phyloP scores from a whole-genome alignment of 1,140 invertebrate genomes.

The Tetramorium simillimum region DNA sequence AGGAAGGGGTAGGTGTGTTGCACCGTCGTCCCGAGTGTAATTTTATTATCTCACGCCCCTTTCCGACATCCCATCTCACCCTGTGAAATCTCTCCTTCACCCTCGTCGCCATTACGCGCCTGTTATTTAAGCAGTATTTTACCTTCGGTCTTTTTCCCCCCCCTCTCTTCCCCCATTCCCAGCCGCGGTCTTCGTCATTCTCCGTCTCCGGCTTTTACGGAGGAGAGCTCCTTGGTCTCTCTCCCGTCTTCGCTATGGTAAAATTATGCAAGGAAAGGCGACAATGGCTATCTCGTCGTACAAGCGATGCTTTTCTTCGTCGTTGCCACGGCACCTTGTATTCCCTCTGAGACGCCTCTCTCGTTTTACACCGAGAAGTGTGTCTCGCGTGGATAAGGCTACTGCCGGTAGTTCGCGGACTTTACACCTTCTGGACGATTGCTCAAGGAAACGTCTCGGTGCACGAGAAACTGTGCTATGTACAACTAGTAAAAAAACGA shows the following conservation, averaged over 20 bases:
- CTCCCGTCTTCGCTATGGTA: conserved; percentile 57
- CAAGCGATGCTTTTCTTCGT: conserved; percentile 42
- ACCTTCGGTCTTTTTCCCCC: conserved; percentile 66
- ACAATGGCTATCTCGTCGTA: conserved; percentile 76
- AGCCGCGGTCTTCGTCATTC: conserved; percentile 5
- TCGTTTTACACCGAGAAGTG: conserved; percentile 35
- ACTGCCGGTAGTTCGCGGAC: conserved; percentile 23
- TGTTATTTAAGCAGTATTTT: conserved; percentile 77
- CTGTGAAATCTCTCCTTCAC: conserved; percentile 22
- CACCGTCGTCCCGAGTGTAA: conserved; percentile 71
- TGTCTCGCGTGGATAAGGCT: conserved; percentile 53
- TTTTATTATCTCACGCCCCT: conserved; percentile 77
- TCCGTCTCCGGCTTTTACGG: conserved; percentile 36
- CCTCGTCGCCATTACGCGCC: conserved; percentile 49
- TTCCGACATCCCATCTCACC: conserved; percentile 14
- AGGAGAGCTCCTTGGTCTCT: conserved; percentile 15
- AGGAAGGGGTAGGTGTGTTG: conserved; percentile 7
- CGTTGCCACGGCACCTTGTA: conserved; percentile 31
- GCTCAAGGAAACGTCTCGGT: conserved; percentile 13
- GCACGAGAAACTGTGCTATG: background rate
- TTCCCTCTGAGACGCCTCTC: conserved; percentile 21
- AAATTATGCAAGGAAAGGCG: conserved; percentile 80
- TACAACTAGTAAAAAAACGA: conserved; percentile 18
- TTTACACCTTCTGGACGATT: conserved; percentile 52
- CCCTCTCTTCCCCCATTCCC: background rate